Percentiles rank a stretch among this genome's conserved stretches.
These are phyloP conservation scores for Bucco capensis DNA, from an alignment of 2,113 vertebrate species.

Conservation along the genomic window DNA sequence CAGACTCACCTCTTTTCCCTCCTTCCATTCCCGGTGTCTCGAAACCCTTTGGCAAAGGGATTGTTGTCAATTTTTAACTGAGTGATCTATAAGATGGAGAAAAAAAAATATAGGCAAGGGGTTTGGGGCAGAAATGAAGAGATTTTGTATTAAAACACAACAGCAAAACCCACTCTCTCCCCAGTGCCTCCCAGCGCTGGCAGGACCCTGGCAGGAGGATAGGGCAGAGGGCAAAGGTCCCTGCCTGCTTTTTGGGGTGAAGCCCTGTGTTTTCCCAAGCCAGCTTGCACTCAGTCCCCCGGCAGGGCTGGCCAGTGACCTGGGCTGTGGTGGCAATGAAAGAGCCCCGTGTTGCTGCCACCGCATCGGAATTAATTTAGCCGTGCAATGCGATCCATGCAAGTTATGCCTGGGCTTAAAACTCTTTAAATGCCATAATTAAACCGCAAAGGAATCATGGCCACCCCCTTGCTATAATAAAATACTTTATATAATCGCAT, in stretches of 20 bases:
- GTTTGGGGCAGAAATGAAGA: not conserved
- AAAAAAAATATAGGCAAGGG: not conserved
- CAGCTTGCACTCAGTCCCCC: accelerated
- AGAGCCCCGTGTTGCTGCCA: conserved; percentile 16
- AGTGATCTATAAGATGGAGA: conserved; percentile 83
- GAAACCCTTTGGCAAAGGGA: conserved; percentile 98
- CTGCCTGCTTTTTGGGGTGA: not conserved
- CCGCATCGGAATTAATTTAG: conserved; percentile 15
- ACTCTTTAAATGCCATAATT: conserved; percentile 58
- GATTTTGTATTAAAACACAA: not conserved
- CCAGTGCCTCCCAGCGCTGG: not conserved
- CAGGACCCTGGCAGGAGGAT: not conserved
- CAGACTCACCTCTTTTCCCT: conserved; percentile 91
- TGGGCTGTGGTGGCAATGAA: not conserved
- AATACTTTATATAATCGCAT: conserved; percentile 64
- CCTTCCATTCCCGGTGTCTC: conserved; percentile 96
- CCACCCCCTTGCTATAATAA: conserved; percentile 61
- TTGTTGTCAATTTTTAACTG: conserved; percentile 99
- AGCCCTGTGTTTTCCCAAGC: not conserved
- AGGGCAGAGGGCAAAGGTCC: not conserved
- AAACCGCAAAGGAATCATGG: conserved; percentile 59
- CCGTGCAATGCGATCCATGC: conserved; percentile 30
- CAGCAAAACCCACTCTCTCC: not conserved
- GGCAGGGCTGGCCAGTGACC: not conserved
- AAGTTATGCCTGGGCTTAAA: conserved; percentile 51